These are phyloP conservation scores for Bicyclus anynana DNA, from an alignment of 1,140 invertebrate genomes.

Conservation along the genomic window DNA sequence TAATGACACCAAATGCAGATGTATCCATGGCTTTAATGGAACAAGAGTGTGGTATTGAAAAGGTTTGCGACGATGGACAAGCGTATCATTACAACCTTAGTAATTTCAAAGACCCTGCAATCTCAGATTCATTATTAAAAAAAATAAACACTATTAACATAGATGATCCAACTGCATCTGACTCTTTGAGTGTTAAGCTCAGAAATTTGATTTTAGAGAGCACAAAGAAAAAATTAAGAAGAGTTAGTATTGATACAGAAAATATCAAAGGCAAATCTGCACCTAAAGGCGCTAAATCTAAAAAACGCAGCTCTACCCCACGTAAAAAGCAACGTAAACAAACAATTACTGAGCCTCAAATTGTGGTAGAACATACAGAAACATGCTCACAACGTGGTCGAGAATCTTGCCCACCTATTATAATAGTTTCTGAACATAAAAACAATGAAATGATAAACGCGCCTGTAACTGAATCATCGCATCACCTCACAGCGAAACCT, in stretches of 20 bases:
- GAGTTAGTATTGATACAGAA: slow-evolving; percentile 16
- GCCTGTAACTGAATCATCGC: background rate
- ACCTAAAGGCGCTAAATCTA: slow-evolving; percentile 30
- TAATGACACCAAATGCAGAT: slow-evolving; percentile 37
- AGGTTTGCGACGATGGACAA: slow-evolving; percentile 17
- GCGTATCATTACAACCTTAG: slow-evolving; percentile 28
- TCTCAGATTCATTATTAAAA: slow-evolving; percentile 47
- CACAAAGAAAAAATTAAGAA: slow-evolving; percentile 51
- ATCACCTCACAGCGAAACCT: background rate
- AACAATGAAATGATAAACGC: slow-evolving; percentile 11
- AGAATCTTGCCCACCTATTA: slow-evolving; percentile 45
- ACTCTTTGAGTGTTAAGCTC: slow-evolving; percentile 47
- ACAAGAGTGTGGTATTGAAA: slow-evolving; percentile 38
- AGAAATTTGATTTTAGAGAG: slow-evolving; percentile 54
- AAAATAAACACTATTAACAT: slow-evolving; percentile 43
- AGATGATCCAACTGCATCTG: slow-evolving; percentile 40
- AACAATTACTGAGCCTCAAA: slow-evolving; percentile 29
- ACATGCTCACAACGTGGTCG: slow-evolving; percentile 40
- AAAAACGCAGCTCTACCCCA: slow-evolving; percentile 61
- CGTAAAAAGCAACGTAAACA: slow-evolving; percentile 43
- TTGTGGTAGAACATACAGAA: slow-evolving; percentile 53
- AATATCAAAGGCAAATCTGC: slow-evolving; percentile 14
- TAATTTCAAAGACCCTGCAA: slow-evolving; percentile 9
- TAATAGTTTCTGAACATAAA: slow-evolving; percentile 21
- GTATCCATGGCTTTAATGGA: slow-evolving; percentile 51